Evolutionary conservation across 1,140 invertebrate species (phyloP).

Genomic region (Calosoma granatense): DNA sequence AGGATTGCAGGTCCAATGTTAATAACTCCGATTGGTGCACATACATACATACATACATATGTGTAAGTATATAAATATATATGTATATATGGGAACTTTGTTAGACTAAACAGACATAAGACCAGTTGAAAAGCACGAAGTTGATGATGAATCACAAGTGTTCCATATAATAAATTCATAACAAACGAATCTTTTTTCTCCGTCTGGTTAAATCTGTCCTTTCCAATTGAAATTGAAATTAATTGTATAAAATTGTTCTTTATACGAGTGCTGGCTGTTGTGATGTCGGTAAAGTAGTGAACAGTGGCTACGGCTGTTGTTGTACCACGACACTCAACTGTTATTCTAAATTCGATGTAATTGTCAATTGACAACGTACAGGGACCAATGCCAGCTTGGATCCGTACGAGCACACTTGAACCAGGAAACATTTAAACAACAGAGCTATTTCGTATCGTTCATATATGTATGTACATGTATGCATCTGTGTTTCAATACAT

Average conservation of each 20-base stretch:
- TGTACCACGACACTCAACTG: neutral
- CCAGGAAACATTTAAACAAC: neutral
- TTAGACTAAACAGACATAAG: too few relatives aligned
- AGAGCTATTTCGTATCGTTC: neutral
- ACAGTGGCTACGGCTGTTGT: too few relatives aligned
- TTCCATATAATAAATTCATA: neutral
- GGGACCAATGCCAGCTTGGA: neutral
- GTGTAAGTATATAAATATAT: too few relatives aligned
- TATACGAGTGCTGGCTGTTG: neutral
- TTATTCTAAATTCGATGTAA: neutral
- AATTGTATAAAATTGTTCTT: neutral
- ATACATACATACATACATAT: too few relatives aligned
- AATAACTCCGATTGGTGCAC: too few relatives aligned
- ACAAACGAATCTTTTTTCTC: neutral
- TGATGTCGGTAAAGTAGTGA: too few relatives aligned
- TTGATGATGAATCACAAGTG: too few relatives aligned
- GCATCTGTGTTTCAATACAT: neutral
- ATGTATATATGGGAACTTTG: too few relatives aligned
- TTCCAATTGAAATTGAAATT: neutral
- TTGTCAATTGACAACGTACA: neutral
- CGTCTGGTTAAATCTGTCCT: neutral
- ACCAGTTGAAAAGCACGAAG: too few relatives aligned
- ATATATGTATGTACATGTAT: neutral
- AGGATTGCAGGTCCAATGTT: too few relatives aligned
- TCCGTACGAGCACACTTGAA: neutral